Base-by-base conservation (phyloP, 2,888 invertebrate genomes). In the Campopleginae sp. region DNA sequence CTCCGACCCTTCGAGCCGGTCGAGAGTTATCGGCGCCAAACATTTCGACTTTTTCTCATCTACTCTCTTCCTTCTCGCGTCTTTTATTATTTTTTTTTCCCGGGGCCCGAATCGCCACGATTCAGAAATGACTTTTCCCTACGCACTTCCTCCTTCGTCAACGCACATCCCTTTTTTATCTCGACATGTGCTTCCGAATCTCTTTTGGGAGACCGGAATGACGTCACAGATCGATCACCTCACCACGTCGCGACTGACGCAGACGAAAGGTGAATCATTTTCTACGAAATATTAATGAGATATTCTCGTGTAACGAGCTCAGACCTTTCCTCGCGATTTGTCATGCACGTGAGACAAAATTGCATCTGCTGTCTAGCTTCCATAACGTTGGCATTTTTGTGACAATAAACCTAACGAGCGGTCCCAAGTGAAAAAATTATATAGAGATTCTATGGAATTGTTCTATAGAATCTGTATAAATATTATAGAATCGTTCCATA, bases 21-120 rank as follows among this genome's bases (percentile, higher is more conserved):
- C 86, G 86, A 86, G 86, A 86, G 80, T 58, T 83, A 86, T 86
- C 83, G 86, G 86, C 86, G 86, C 83, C 86, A 74, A n/a, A n/a
- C 65, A 10, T 51, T 78, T 86, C 70, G 80, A 85, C 63, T 79
- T 79, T 75, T 78, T 77, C 72, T 75, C 38, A 42, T 76, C 46
- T 76, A 54, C 17, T 77, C 66, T 74, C 27, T 70, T 38, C 23
- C 31, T 10, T 19, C 17, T 19, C 38, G 17, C 38, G 17, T 51
- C 33, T 31, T 31, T 31, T 31, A 31, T 19, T 38, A 54, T 79
- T 71, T 44, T 65, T 63, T 77, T 3, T n/a, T n/a, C n/a, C n/a
- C 5, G 48, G n/a, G 3, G 10, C n/a, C 10, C 44, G 61, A 44
- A 46, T 63, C 61, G n/a, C n/a, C 38, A 75, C 66, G 42, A 72